These are phyloP conservation scores for Dicaeum eximium DNA, from an alignment of 2,113 vertebrate species.

Conservation along the genomic window DNA sequence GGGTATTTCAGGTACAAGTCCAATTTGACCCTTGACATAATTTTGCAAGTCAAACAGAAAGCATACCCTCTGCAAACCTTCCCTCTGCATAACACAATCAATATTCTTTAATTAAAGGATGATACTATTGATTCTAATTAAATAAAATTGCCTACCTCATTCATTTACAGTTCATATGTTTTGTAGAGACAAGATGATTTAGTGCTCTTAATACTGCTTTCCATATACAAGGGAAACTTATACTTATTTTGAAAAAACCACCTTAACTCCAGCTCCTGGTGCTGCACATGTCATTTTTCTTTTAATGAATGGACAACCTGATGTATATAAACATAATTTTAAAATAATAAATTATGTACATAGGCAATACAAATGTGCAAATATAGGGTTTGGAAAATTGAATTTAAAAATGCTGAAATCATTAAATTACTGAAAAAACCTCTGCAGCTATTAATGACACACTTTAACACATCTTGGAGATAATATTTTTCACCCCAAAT, in stretches of 20 bases:
- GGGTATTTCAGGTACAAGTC: background rate
- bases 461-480: constrained; percentile 33
- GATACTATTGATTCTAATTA: constrained; percentile 77
- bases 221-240: background rate
- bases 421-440: constrained; percentile 7
- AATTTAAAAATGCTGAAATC: constrained; percentile 35
- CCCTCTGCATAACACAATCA: constrained; percentile 59
- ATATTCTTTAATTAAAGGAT: constrained; percentile 77
- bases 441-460: background rate
- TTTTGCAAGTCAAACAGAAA: constrained; percentile 66
- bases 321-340: constrained; percentile 27
- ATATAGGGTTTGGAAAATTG: background rate
- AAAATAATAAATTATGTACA: constrained; percentile 36
- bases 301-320: constrained; percentile 7
- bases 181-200: constrained; percentile 65
- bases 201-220: constrained; percentile 16
- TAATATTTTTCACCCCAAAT: constrained; percentile 60
- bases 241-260: background rate
- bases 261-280: background rate
- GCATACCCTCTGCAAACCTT: constrained; percentile 46
- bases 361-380: background rate
- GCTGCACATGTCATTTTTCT: background rate
- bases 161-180: constrained; percentile 67
- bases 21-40: background rate
- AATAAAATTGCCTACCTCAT: constrained; percentile 71